A percentile compares a stretch with the other conserved stretches of the same genome.
Evolutionary conservation across 2,113 vertebrate genomes (phyloP).

Genomic region (Microtus montanus): DNA sequence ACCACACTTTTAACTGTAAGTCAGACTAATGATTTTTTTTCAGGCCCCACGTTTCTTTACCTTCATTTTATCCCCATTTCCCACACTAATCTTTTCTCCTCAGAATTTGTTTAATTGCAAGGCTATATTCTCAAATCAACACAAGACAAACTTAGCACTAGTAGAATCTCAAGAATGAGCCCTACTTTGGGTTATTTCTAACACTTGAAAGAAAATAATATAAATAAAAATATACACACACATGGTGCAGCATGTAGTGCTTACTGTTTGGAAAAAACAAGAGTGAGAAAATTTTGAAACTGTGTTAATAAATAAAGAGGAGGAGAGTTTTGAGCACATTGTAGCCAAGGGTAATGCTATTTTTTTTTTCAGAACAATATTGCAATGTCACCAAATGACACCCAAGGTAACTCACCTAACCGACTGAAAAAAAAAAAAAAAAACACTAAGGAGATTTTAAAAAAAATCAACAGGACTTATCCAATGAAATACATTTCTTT

Average conservation of each 20-base stretch:
- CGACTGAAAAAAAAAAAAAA: not conserved
- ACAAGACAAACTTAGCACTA: not conserved
- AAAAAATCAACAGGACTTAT: not conserved
- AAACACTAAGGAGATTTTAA: not conserved
- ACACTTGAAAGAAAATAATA: not conserved
- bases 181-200: not conserved
- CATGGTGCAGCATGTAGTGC: not conserved
- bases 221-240: not conserved
- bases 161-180: not conserved
- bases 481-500: not conserved
- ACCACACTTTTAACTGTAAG: not conserved
- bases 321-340: not conserved
- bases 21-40: not conserved
- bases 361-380: not conserved
- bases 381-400: not conserved
- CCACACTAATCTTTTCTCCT: not conserved
- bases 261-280: not conserved
- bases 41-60: not conserved
- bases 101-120: not conserved
- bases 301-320: not conserved
- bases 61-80: not conserved
- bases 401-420: not conserved
- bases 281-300: not conserved
- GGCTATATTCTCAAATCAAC: not conserved
- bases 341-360: not conserved